A percentile compares a stretch with the other conserved stretches of the same genome.
Conservation (phyloP, 2,113 vertebrate genomes). For the Tenrec ecaudatus region DNA sequence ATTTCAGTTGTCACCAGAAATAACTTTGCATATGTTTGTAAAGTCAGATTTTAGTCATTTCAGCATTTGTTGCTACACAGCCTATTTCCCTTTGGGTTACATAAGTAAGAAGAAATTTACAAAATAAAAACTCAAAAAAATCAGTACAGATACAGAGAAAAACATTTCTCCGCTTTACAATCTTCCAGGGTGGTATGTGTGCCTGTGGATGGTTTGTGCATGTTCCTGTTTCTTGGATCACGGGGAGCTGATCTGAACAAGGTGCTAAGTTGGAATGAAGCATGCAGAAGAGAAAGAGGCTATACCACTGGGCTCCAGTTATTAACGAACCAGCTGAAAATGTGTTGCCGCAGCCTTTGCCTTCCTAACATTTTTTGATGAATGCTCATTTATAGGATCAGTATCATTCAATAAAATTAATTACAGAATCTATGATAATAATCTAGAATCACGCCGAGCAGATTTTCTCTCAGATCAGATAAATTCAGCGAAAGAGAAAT, state of each 20-base stretch:
- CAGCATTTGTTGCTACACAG: slow-evolving; percentile 63
- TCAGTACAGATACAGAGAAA: slow-evolving; percentile 29
- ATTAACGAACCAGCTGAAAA: slow-evolving; percentile 29
- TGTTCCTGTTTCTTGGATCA: neutral
- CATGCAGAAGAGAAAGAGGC: slow-evolving; percentile 18
- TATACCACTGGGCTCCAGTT: neutral
- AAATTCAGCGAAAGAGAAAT: slow-evolving; percentile 17
- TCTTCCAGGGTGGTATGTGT: neutral
- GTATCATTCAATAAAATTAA: slow-evolving; percentile 55
- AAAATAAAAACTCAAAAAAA: slow-evolving; percentile 71
- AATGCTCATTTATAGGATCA: slow-evolving; percentile 24
- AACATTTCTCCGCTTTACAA: slow-evolving; percentile 14
- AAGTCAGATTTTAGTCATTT: slow-evolving; percentile 70
- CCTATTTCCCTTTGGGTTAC: slow-evolving; percentile 73
- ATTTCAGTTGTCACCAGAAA: slow-evolving; percentile 61
- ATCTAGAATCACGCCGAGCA: neutral
- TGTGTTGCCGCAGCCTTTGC: slow-evolving; percentile 28
- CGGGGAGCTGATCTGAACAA: slow-evolving; percentile 32
- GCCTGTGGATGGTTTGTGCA: rapidly evolving
- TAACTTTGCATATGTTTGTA: slow-evolving; percentile 62
- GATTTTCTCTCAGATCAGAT: slow-evolving; percentile 24
- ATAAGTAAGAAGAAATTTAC: slow-evolving; percentile 66
- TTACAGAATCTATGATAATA: slow-evolving; percentile 53
- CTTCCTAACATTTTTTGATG: slow-evolving; percentile 50
- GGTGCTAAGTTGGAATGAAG: slow-evolving; percentile 58